Conservation (phyloP, 2,113 vertebrate species). For the Jacana jacana region DNA sequence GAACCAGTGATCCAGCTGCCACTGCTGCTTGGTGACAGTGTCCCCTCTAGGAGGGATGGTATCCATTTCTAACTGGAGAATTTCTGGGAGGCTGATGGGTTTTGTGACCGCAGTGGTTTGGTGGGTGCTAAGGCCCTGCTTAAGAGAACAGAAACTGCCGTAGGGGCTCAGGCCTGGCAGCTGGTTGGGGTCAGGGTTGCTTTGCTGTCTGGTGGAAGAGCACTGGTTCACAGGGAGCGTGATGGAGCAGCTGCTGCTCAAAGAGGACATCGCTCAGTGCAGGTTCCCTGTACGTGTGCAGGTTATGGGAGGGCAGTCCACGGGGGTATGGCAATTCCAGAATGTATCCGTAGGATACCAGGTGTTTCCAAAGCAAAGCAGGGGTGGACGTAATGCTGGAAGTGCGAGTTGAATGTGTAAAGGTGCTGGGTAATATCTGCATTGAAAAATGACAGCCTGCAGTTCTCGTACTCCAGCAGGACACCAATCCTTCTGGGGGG, state of each 20-base stretch:
- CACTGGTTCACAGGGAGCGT: not conserved
- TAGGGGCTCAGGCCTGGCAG: not conserved
- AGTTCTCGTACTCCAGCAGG: conserved; percentile 84
- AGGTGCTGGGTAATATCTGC: conserved; percentile 86
- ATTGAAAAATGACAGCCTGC: conserved; percentile 88
- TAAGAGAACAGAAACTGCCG: not conserved
- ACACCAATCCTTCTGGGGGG: conserved; percentile 77
- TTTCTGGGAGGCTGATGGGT: not conserved
- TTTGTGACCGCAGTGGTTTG: not conserved
- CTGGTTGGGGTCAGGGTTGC: not conserved
- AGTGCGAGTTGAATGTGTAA: conserved; percentile 80
- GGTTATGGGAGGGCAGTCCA: conserved; percentile 52
- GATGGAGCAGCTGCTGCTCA: not conserved
- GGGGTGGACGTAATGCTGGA: conserved; percentile 83
- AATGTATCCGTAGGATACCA: conserved; percentile 80
- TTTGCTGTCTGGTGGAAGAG: not conserved
- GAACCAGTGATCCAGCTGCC: not conserved
- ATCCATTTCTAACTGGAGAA: not conserved
- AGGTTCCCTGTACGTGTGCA: not conserved
- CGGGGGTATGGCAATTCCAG: conserved; percentile 72
- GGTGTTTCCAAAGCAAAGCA: conserved; percentile 91
- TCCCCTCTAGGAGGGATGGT: not conserved
- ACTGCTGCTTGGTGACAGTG: not conserved
- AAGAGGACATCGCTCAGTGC: not conserved
- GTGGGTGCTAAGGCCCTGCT: not conserved